Base-by-base conservation (phyloP, 2,888 invertebrate species). In the Sminthurinus aureus region DNA sequence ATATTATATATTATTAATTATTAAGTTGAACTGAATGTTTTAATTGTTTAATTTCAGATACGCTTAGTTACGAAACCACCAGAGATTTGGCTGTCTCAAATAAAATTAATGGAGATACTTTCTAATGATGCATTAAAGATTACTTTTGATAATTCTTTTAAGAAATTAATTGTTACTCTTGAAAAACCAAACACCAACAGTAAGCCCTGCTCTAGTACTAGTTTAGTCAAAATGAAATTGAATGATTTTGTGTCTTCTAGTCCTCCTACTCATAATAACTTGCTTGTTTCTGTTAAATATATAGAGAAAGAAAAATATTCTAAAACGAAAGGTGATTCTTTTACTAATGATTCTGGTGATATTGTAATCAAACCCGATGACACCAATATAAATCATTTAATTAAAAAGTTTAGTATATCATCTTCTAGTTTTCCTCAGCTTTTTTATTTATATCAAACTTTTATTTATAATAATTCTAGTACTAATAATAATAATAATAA, bases 51-150 rank as follows among this genome's bases (percentile, higher is more conserved):
- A 52, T 11, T 52, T 11, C 52, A 52, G 20, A 51, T 81, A 18
- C 20, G 38, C 50, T 67, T 82, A n/a, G 58, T 82, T 1, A 69
- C 58, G 13, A 50, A 50, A 67, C 67, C 82, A 4, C 82, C 75
- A 4, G 82, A 82, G 18, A 69, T 82, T 50, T 82, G 82, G 82
- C 38, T 82, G 20, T 69, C 77, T 13, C 24, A 82, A 6, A n/a
- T 69, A 15, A 82, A 82, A 52, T 20, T 82, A 18, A 50, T 15
- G 24, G 77, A 82, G 22, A 77, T 67, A 52, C 52, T 77, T 13
- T 18, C 4, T 3, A 66, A 77, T 24, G 76, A 75, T 22, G 20
- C 12, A 18, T 11, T 82, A 11, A 66, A 77, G 11, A 64, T 82
- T 13, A 22, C 18, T 18, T 77, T 77, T 22, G 82, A 76, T 13